Evolutionary conservation across 2,113 vertebrate genomes (phyloP), one percentile per base, ranked within the genome.

Genomic region (Coptodon rendalli): DNA sequence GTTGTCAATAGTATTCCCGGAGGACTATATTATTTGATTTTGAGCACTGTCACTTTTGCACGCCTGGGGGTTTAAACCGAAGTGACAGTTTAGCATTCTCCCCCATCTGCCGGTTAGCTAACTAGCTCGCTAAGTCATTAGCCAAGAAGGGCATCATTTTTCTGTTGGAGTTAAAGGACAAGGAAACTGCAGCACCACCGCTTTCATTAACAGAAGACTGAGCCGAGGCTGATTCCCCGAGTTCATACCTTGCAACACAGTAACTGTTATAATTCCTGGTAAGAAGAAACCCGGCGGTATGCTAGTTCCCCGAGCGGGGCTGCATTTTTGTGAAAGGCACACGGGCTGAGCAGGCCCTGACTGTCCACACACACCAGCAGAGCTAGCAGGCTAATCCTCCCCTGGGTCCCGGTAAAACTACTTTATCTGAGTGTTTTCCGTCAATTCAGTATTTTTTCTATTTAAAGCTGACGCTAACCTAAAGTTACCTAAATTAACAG

Each of bases 11-110:
- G 90, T 93, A 91, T 90, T 94, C 83, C 80, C 29, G 36, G 88
- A 95, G 90, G 91, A 84, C 90, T 90, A 93, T 96, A 96, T 97
- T 95, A 89, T 81, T 93, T 82, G 80, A 89, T 92, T 96, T 96
- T 93, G 89, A 89, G 66, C 86, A 90, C 91, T 89, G 90, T 94
- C 95, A 95, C 94, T 95, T 94, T 93, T 93, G 90, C 94, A 96
- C 91, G 92, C 90, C 91, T 87, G 86, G 95, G 95, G 95, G 96
- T 96, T 96, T 96, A 96, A 96, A 96, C 85, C 90, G 89, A 82
- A 95, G 95, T 96, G 96, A 95, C 95, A 95, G 95, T 66, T 92
- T 84, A 93, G 92, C 91, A 92, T 83, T 91, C 90, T 89, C 80
- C 90, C 89, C 92, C 89, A 82, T 92, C 89, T 92, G 92, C 95